phyloP scores from a whole-genome alignment of 1,140 invertebrate genomes.

The Cyclargus thomasi region DNA sequence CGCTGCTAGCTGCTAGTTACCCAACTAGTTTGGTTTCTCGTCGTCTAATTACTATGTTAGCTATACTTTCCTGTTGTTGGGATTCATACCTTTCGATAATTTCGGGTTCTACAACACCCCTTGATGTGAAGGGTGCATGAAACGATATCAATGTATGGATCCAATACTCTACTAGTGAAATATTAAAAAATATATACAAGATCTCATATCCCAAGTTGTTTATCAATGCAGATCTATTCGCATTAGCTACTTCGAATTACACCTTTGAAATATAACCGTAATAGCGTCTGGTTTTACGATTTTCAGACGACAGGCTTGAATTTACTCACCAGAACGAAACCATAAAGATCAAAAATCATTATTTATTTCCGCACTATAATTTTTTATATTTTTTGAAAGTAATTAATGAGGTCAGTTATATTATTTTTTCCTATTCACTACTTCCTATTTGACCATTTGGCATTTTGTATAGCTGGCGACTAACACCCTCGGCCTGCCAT shows the following conservation, averaged over 20 bases:
- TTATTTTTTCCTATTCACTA: not conserved
- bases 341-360: not conserved
- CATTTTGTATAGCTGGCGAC: no score
- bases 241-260: no score
- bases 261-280: not conserved
- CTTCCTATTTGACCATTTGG: not conserved
- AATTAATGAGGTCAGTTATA: not conserved
- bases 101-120: no score
- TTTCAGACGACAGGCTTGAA: not conserved
- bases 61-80: constrained; percentile 25
- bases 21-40: constrained; percentile 65
- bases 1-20: constrained; percentile 32
- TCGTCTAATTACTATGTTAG: constrained; percentile 64
- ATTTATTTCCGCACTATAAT: not conserved
- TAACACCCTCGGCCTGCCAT: no score
- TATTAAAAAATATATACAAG: no score
- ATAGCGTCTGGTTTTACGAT: not conserved
- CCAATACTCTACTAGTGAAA: no score
- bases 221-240: no score
- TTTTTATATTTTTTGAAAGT: constrained; percentile 1
- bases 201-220: no score
- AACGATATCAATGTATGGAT: no score
- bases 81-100: not conserved
- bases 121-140: no score
- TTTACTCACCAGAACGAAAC: not conserved